Evolutionary conservation across 1,140 invertebrate species (phyloP), one percentile per base, ranked within the genome.

Genomic region (Sitophilus oryzae): DNA sequence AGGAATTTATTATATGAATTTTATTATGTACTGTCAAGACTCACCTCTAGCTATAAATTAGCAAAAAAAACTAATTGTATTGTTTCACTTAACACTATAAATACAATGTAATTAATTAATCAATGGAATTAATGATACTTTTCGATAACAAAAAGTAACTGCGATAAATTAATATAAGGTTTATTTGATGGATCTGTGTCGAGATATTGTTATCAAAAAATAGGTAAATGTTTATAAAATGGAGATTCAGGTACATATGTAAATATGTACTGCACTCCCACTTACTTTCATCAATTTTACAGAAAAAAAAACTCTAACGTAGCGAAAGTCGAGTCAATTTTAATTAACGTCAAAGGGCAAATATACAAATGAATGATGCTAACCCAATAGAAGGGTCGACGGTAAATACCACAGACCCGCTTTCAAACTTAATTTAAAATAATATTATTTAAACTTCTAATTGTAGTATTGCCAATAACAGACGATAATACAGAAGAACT

Each of bases 201-300:
- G 25, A 11, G 21, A 21, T 45, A n/a, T 45, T 46, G 44, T 46
- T 46, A 46, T 46, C 44, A 46, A 46, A 46, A 9, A 34, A 46
- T 34, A 46, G 8, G 1, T 8, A 25, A 44, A 57, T 40, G 34
- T 20, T 40, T 34, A 46, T 36, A 43, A 57, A 20, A 52, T 36
- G 36, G 45, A 53, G 50, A 53, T 56, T 63, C 61, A 62, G 61
- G 61, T 62, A 62, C 61, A 62, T 62, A 62, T 54, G 50, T 49
- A 37, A 49, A 62, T 62, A 62, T 63, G 58, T 63, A 63, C 61
- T 60, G 56, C 58, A 47, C 50, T 54, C 45, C 47, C 46, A 38
- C 40, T 52, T 23, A 23, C 19, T 49, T 58, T 25, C 2, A 59
- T 22, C 25, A 45, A 43, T 56, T 21, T 42, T 34, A 16, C 15